These are phyloP conservation scores for Drosophila glabriapex DNA, from an alignment of 2,888 invertebrate species.

Conservation along the genomic window DNA sequence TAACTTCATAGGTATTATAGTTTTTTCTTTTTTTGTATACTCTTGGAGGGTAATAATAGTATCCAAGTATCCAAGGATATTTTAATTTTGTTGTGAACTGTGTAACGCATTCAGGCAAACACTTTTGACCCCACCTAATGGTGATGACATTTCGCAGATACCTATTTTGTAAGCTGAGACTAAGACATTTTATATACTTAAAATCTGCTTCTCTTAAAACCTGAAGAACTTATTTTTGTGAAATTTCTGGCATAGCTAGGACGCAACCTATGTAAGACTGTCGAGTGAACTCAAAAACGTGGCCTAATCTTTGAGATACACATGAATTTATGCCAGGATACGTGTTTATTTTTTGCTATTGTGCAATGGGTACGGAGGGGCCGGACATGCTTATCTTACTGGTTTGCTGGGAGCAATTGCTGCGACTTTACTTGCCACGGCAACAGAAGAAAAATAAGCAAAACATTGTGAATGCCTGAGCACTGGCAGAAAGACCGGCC, in stretches of 20 bases:
- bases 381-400: conserved; percentile 40
- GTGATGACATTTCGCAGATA: not conserved
- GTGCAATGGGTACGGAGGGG: conserved; percentile 1
- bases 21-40: not conserved
- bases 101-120: not conserved
- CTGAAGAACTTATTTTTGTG: not conserved
- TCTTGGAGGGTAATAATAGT: not conserved
- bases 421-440: conserved; percentile 19
- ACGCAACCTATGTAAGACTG: not conserved
- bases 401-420: conserved; percentile 32
- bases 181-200: not conserved
- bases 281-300: not conserved
- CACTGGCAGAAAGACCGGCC: not conserved
- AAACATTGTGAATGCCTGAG: conserved; percentile 29
- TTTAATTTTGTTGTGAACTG: not conserved
- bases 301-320: not conserved
- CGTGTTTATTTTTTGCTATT: not conserved
- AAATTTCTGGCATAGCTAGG: not conserved
- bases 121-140: not conserved
- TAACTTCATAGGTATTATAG: not conserved
- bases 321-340: not conserved
- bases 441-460: conserved; percentile 42
- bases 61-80: not conserved
- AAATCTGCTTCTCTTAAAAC: not conserved
- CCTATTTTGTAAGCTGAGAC: not conserved